These are phyloP conservation scores for Phyllotreta striolata DNA, from an alignment of 2,888 invertebrate species.

Conservation along the genomic window DNA sequence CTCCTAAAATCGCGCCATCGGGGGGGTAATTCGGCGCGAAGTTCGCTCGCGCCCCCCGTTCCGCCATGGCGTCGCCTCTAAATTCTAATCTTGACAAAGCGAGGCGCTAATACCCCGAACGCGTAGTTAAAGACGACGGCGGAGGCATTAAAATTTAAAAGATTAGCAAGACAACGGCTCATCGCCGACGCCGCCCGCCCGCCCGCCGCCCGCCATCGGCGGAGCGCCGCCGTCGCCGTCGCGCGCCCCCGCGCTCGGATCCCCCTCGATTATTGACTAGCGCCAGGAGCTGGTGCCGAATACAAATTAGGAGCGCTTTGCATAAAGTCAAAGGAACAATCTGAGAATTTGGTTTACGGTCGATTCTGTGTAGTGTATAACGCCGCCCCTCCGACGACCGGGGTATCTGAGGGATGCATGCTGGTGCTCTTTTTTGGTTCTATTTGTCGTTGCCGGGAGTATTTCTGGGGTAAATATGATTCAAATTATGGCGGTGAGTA, in stretches of 20 bases:
- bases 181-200: neutral
- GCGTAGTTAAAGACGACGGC: neutral
- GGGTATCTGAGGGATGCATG: too few species aligned
- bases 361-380: too few species aligned
- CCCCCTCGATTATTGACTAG: conserved; percentile 55
- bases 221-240: neutral
- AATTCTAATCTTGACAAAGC: neutral
- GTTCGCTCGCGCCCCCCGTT: too few species aligned
- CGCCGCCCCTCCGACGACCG: too few species aligned
- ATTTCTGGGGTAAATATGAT: too few species aligned
- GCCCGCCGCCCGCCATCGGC: neutral
- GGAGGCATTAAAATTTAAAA: conserved; percentile 9
- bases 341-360: conserved; percentile 46
- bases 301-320: conserved; percentile 56
- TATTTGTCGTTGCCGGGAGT: too few species aligned
- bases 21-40: too few species aligned
- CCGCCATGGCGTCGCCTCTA: neutral
- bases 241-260: conserved; percentile 1
- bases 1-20: too few species aligned
- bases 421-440: too few species aligned
- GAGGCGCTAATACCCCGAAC: neutral
- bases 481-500: too few species aligned
- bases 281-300: conserved; percentile 52
- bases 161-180: conserved; percentile 11
- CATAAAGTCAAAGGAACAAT: conserved; percentile 55